A percentile compares a stretch with the other conserved stretches of the same genome.
These are phyloP conservation scores for Eonycteris spelaea DNA, from an alignment of 2,113 vertebrate species.

Conservation along the genomic window DNA sequence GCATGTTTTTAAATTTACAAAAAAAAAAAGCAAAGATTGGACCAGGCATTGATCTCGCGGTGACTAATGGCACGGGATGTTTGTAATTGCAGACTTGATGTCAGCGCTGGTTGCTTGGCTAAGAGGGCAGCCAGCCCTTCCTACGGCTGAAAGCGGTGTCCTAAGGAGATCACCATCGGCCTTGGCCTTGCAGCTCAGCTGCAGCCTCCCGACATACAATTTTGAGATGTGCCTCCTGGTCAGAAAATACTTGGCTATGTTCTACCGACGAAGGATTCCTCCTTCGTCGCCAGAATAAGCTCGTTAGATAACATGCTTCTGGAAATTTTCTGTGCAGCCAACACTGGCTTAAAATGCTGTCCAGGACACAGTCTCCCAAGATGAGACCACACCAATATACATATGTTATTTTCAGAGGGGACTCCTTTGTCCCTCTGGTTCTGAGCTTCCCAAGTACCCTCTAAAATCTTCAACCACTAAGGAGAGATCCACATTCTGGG, in stretches of 20 bases:
- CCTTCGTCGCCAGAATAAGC: constrained; percentile 59
- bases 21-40: background rate
- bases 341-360: background rate
- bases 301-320: constrained; percentile 54
- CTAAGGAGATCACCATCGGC: constrained; percentile 49
- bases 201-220: constrained; percentile 54
- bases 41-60: background rate
- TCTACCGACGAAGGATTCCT: constrained; percentile 78
- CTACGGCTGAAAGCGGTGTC: constrained; percentile 59
- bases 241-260: constrained; percentile 71
- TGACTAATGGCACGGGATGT: background rate
- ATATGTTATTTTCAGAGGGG: background rate
- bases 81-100: constrained; percentile 31
- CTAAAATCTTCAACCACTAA: background rate
- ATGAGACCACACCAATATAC: background rate
- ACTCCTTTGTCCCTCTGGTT: background rate
- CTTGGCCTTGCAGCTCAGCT: constrained; percentile 8
- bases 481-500: background rate
- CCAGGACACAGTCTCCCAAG: constrained; percentile 34
- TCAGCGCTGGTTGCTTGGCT: background rate
- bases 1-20: background rate
- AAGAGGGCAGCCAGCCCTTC: constrained; percentile 33
- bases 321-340: background rate
- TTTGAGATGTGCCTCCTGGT: constrained; percentile 75
- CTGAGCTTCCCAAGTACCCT: background rate